A percentile compares a stretch with the other conserved stretches of the same genome.
Evolutionary conservation across 2,113 vertebrate genomes (phyloP).

Genomic region (Gobiocypris rarus): DNA sequence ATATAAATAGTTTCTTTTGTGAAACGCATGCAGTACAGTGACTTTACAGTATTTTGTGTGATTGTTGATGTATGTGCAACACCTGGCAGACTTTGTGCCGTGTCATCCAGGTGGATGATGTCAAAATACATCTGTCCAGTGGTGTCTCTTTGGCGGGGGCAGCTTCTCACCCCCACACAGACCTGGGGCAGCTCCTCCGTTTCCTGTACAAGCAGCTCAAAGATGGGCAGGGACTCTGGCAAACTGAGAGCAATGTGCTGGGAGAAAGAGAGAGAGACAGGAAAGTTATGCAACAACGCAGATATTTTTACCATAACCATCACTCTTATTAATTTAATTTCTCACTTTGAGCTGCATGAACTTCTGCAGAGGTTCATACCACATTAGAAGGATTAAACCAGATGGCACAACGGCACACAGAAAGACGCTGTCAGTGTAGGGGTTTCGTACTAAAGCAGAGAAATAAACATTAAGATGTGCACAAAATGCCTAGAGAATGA

Average conservation of each 20-base stretch:
- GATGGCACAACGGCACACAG: conserved; percentile 74
- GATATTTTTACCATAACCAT: neutral
- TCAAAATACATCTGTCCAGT: conserved; percentile 82
- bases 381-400: conserved; percentile 77
- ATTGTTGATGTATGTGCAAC: neutral
- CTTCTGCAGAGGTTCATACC: conserved; percentile 81
- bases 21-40: no score
- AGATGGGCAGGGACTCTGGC: conserved; percentile 78
- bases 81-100: conserved; percentile 46
- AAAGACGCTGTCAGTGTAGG: conserved; percentile 78
- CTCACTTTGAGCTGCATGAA: conserved; percentile 82
- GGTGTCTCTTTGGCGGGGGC: conserved; percentile 64
- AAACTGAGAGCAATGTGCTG: conserved; percentile 80
- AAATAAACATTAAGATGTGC: conserved; percentile 15
- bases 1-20: neutral
- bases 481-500: neutral
- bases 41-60: neutral
- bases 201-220: conserved; percentile 84
- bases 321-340: neutral
- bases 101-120: conserved; percentile 77
- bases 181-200: conserved; percentile 81
- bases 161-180: conserved; percentile 47
- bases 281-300: neutral
- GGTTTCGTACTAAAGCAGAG: conserved; percentile 73
- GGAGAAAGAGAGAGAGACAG: neutral